Base-by-base conservation (phyloP, 2,888 invertebrate genomes). In the Epinotia ramella region DNA sequence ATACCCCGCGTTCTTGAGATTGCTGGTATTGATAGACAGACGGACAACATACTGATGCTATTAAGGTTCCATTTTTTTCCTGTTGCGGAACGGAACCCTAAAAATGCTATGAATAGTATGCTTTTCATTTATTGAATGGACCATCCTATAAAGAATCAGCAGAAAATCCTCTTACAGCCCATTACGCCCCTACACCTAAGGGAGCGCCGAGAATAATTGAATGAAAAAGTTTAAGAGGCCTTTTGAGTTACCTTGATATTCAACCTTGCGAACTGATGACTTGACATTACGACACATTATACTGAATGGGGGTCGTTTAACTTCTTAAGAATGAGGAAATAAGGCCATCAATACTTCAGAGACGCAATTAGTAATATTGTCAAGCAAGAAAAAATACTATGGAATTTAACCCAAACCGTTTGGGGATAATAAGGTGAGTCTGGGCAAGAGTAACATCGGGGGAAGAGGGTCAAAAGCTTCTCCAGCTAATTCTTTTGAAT, bases 161-260 rank as follows among this genome's bases (percentile, higher is more conserved):
- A 9, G 16, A n/a, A n/a, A 62, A 62, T 33, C 33, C 62, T 11
- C 62, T 33, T n/a, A 1, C 6, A 62, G 33, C 28, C 16, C 28
- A 33, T 62, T 16, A 62, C n/a, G 62, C 1, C 62, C n/a, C 7
- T 53, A 28, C 16, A 33, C 33, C 7, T 28, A n/a, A n/a, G 2
- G n/a, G 33, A 11, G 28, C 0, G 53, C 1, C 18, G 40, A 44
- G 57, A 59, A 68, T 67, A 57, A 67, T 67, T 67, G 56, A 40
- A 67, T 40, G 40, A 57, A 67, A 56, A 67, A 67, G 67, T 67
- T 67, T 40, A 67, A 57, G 56, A 20, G 24, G 9, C 49, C 18
- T 20, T 56, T 56, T 33, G 33, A 56, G 57, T 44, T 24, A 59
- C 68, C 57, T 59, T 68, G 66, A 53, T n/a, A n/a, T 53, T 53